A percentile compares a stretch with the other conserved stretches of the same genome.
Conservation (phyloP, 2,113 vertebrate genomes). For the human (Homo sapiens) region DNA sequence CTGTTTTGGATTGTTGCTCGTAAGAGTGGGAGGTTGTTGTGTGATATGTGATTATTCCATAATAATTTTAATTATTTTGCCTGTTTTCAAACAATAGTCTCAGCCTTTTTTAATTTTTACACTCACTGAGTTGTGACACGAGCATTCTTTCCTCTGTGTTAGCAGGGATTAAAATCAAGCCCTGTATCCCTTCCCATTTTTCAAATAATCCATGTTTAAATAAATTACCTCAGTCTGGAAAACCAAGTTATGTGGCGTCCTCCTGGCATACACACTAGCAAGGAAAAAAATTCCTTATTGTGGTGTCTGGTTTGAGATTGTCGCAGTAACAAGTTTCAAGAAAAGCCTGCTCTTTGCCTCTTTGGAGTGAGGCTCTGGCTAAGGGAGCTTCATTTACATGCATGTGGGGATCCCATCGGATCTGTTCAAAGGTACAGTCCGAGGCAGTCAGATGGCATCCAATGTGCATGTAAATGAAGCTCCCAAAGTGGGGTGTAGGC, state of each 20-base stretch:
- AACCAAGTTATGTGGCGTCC: slow-evolving; percentile 81
- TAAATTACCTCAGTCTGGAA: slow-evolving; percentile 86
- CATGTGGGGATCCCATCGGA: slow-evolving; percentile 86
- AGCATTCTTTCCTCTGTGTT: slow-evolving; percentile 86
- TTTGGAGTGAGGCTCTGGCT: slow-evolving; percentile 70
- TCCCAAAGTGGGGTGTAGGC: slow-evolving; percentile 84
- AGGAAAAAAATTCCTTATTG: slow-evolving; percentile 76
- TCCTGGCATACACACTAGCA: slow-evolving; percentile 73
- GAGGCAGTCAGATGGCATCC: slow-evolving; percentile 86
- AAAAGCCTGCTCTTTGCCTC: slow-evolving; percentile 85
- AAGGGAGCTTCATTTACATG: slow-evolving; percentile 87
- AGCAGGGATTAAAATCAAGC: slow-evolving; percentile 88
- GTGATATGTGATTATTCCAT: slow-evolving; percentile 92
- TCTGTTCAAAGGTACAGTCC: slow-evolving; percentile 89
- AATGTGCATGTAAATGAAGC: slow-evolving; percentile 88
- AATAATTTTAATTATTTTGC: slow-evolving; percentile 92
- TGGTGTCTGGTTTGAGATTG: slow-evolving; percentile 82
- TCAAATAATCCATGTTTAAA: slow-evolving; percentile 86
- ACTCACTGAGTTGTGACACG: slow-evolving; percentile 89
- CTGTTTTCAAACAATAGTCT: slow-evolving; percentile 89
- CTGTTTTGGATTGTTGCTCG: slow-evolving; percentile 92
- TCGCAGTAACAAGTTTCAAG: slow-evolving; percentile 84
- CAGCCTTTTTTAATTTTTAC: slow-evolving; percentile 88
- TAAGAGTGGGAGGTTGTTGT: slow-evolving; percentile 92
- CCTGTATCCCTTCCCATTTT: slow-evolving; percentile 85